Evolutionary conservation across 2,113 vertebrate genomes (phyloP).

Genomic region (Callithrix jacchus): DNA sequence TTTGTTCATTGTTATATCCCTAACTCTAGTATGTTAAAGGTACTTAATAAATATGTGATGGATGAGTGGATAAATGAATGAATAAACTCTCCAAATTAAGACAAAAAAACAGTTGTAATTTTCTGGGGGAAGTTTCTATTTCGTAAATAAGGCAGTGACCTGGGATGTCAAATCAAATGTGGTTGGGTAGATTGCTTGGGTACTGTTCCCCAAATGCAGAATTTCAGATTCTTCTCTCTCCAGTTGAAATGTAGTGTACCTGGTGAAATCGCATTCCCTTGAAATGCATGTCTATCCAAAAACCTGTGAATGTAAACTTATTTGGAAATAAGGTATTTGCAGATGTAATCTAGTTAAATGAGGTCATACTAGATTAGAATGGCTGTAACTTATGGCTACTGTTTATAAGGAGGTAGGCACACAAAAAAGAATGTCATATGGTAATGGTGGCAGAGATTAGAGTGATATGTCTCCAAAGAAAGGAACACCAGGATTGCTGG

Average conservation of each 20-base stretch:
- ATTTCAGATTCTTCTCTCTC: neutral
- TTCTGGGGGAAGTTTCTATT: neutral
- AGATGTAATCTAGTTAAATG: neutral
- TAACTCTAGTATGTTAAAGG: neutral
- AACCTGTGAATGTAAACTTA: neutral
- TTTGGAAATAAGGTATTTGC: neutral
- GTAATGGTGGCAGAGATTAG: neutral
- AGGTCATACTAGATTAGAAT: neutral
- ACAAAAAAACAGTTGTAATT: conserved; percentile 9
- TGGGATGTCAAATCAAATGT: neutral
- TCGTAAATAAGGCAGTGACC: neutral
- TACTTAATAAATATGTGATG: conserved; percentile 13
- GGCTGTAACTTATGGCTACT: neutral
- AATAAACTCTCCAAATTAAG: neutral
- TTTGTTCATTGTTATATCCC: neutral
- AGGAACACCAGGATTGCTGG: neutral
- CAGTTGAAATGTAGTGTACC: neutral
- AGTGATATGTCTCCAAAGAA: neutral
- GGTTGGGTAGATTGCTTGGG: neutral
- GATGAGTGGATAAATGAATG: neutral
- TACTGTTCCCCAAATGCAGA: neutral
- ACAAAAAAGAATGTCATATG: neutral
- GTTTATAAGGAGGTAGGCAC: neutral
- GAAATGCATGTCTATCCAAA: neutral
- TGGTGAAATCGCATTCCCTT: neutral